phyloP scores from a whole-genome alignment of 2,113 vertebrate genomes.

The Pteronura brasiliensis region DNA sequence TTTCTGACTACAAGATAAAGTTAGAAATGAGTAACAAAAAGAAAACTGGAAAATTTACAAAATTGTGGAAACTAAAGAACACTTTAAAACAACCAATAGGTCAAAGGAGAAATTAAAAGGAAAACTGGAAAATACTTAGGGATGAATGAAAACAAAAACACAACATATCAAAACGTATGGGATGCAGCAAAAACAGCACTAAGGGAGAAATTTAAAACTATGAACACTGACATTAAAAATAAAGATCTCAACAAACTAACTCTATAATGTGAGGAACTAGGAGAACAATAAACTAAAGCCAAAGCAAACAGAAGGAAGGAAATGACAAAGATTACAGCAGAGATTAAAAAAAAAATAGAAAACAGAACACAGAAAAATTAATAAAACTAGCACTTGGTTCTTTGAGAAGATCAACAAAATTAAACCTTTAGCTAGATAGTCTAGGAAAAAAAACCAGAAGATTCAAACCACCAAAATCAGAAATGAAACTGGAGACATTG shows the following conservation, averaged over 20 bases:
- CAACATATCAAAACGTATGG: neutral
- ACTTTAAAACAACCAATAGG: neutral
- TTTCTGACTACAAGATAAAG: neutral
- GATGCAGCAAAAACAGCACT: neutral
- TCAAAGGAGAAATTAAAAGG: neutral
- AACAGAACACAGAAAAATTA: neutral
- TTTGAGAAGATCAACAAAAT: neutral
- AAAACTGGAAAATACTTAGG: neutral
- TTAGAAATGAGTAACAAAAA: neutral
- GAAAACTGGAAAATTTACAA: neutral
- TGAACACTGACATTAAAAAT: neutral
- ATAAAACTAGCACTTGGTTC: neutral
- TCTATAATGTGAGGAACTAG: neutral
- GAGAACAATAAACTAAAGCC: neutral
- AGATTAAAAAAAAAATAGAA: neutral
- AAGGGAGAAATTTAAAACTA: neutral
- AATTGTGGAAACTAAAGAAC: neutral
- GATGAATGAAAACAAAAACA: neutral
- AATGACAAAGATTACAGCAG: neutral
- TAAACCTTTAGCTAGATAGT: neutral
- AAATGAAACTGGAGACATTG: neutral
- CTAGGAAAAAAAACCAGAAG: neutral
- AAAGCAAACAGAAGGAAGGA: neutral
- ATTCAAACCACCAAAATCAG: neutral
- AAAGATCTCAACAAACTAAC: neutral